Evolutionary conservation across 2,113 vertebrate genomes (phyloP).

Genomic region (Muscicapa adusta): DNA sequence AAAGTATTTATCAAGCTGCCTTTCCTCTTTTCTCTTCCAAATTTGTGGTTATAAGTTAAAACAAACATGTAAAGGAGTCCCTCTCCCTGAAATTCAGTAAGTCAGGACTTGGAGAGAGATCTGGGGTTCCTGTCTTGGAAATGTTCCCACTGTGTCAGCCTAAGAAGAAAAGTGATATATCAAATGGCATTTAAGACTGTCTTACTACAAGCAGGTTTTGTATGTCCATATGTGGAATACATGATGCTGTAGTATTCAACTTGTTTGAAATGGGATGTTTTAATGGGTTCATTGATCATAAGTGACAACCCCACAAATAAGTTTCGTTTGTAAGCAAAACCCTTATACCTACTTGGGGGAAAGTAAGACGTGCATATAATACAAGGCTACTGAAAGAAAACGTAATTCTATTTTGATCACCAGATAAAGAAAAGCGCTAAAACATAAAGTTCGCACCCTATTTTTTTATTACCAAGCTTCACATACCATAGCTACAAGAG

Average conservation of each 20-base stretch:
- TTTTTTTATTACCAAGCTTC: background rate
- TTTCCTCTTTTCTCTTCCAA: constrained; percentile 36
- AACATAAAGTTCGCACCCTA: background rate
- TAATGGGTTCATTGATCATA: background rate
- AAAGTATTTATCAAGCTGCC: constrained; percentile 16
- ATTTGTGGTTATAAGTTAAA: constrained; percentile 41
- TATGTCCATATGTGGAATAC: background rate
- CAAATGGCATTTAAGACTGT: background rate
- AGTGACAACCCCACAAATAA: background rate
- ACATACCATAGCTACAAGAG: background rate
- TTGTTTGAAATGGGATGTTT: background rate
- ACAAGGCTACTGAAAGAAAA: background rate
- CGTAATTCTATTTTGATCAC: background rate
- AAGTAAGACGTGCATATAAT: background rate
- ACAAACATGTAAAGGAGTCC: constrained; percentile 12
- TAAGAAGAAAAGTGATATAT: background rate
- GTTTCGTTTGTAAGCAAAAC: background rate
- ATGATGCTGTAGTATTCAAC: background rate
- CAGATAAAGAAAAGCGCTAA: background rate
- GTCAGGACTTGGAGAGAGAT: background rate
- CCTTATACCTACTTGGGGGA: background rate
- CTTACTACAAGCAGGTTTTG: background rate
- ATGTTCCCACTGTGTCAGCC: background rate
- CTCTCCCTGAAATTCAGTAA: constrained; percentile 8
- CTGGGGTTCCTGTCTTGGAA: background rate